Base-by-base conservation (phyloP, 2,797 vertebrate species). In the Sebastes taczanowskii region DNA sequence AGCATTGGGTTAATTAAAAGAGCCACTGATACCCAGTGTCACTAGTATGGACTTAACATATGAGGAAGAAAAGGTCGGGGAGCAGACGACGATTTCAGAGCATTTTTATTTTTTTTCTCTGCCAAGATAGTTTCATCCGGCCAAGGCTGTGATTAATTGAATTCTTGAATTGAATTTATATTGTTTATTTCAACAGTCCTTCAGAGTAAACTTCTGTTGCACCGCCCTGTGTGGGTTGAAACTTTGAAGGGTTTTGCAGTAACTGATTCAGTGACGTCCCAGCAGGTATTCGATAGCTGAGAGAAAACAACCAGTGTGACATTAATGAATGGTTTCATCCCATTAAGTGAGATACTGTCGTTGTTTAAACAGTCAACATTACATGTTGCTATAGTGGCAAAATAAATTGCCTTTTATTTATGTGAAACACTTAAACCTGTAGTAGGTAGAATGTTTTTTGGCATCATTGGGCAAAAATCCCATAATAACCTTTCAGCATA, bases 1-100 rank as follows among this genome's bases (percentile, higher is more conserved):
- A 75, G 81, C 87, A 77, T 81, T 64, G 67, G 71, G 87, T 89
- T 91, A 86, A 94, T 95, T 91, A 91, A 86, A 83, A 71, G 77
- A 88, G 69, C 78, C 85, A 77, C 59, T 82, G 79, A 82, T 86
- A 89, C 61, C 59, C 35, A 72, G 52, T 55, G 62, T 38, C 64
- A 42, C n/a, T 20, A 11, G n/a, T 67, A 34, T 27, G 23, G 11
- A 35, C 42, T 46, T 60, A 52, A 30, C 30, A 30, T 63, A 29
- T 34, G 46, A 67, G 27, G 6, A 55, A 35, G 20, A 29, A 18
- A 22, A 67, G 11, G 53, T 23, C n/a, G 11, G 32, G 14, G 27
- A 71, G 18, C 7, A 30, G 3, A 35, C 5, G 3, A 64, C 32
- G 10, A 30, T 55, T 52, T 72, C 18, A 74, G 7, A 9, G 8